Percentiles rank a stretch among this genome's conserved stretches.
These are phyloP conservation scores for Bemisia tabaci DNA, from an alignment of 1,140 invertebrate genomes.

Conservation along the genomic window DNA sequence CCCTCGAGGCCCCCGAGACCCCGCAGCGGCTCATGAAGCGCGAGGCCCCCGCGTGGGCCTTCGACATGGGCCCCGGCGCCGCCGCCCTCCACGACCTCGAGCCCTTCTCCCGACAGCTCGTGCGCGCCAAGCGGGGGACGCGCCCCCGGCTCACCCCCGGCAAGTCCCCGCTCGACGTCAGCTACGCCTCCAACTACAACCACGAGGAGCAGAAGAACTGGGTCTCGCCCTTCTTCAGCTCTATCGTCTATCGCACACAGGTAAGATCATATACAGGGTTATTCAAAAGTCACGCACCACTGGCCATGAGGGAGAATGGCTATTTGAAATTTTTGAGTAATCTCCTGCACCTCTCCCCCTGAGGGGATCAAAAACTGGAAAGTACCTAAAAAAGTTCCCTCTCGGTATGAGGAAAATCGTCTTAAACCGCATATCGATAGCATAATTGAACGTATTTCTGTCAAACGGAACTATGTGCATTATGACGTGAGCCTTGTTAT, in stretches of 20 bases:
- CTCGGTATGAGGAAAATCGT: too few species aligned
- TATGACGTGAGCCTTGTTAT: too few species aligned
- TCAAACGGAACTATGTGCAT: too few species aligned
- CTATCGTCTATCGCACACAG: constrained; percentile 68
- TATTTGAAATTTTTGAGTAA: too few species aligned
- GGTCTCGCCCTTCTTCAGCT: constrained; percentile 85
- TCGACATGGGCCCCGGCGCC: not conserved
- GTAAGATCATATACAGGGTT: too few species aligned
- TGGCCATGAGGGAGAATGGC: too few species aligned
- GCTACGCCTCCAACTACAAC: constrained; percentile 71
- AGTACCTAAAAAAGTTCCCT: too few species aligned
- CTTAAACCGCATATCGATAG: too few species aligned
- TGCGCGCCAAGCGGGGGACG: constrained; percentile 4
- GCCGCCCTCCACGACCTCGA: not conserved
- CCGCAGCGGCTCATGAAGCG: constrained; percentile 25
- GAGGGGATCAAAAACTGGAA: too few species aligned
- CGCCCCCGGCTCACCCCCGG: constrained; percentile 35
- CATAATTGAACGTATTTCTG: too few species aligned
- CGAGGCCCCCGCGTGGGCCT: constrained; percentile 14
- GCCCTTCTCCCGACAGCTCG: not conserved
- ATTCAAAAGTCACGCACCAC: too few species aligned
- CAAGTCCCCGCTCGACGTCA: constrained; percentile 59
- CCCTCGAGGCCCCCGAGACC: constrained; percentile 29
- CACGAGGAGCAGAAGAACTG: constrained; percentile 53
- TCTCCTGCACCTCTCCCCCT: too few species aligned